Evolutionary conservation across 2,113 vertebrate genomes (phyloP).

Genomic region (Peromyscus leucopus): DNA sequence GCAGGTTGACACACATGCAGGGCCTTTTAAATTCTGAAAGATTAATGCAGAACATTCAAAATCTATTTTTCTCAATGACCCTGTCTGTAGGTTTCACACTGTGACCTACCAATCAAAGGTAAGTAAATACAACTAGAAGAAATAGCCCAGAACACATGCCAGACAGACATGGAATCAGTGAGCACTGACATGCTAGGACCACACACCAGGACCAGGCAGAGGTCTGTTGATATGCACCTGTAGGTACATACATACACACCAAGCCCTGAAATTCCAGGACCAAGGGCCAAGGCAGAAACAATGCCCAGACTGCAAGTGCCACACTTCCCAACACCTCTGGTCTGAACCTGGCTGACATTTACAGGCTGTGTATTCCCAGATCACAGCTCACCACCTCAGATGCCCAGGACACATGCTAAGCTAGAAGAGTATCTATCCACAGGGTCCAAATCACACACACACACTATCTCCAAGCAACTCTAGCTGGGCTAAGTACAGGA

Average conservation of each 20-base stretch:
- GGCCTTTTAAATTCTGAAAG: not conserved
- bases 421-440: accelerated
- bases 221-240: too few relatives aligned
- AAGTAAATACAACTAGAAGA: accelerated
- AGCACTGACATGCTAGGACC: too few relatives aligned
- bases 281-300: not conserved
- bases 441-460: not conserved
- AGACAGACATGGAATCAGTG: not conserved
- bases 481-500: not conserved
- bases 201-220: too few relatives aligned
- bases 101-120: not conserved
- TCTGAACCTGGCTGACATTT: not conserved
- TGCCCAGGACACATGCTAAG: not conserved
- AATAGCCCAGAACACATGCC: not conserved
- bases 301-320: not conserved
- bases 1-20: accelerated
- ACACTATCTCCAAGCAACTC: not conserved
- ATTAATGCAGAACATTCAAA: not conserved
- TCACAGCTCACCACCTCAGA: not conserved
- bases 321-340: not conserved
- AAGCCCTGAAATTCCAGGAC: not conserved
- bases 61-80: not conserved
- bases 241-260: not conserved
- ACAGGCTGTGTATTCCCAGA: not conserved
- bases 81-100: not conserved